Percentiles rank a stretch among this genome's conserved stretches.
Conservation (phyloP, 2,888 invertebrate genomes). For the Microctonus aethiopoides region DNA sequence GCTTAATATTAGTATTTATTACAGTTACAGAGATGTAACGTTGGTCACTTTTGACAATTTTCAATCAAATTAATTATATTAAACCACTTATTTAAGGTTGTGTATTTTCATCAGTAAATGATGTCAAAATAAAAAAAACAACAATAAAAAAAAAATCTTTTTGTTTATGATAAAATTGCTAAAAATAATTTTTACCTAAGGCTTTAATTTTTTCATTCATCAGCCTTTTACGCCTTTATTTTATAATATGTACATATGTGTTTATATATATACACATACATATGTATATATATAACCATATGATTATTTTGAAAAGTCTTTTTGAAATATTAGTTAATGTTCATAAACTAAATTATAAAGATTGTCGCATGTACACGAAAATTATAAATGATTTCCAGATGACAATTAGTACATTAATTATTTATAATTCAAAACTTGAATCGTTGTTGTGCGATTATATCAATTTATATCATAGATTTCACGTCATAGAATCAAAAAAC, state of each 20-base stretch:
- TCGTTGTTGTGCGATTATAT: conserved; percentile 50
- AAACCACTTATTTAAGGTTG: conserved; percentile 39
- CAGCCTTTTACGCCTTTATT: conserved; percentile 38
- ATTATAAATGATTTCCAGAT: conserved; percentile 41
- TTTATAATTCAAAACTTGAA: conserved; percentile 44
- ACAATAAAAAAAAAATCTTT: conserved; percentile 29
- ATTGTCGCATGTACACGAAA: neutral
- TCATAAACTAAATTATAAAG: neutral
- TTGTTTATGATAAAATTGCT: conserved; percentile 49
- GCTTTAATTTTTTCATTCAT: conserved; percentile 34
- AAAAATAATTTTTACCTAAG: conserved; percentile 48
- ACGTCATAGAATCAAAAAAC: conserved; percentile 59
- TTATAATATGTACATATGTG: neutral
- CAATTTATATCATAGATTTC: conserved; percentile 56
- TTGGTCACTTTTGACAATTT: conserved; percentile 41
- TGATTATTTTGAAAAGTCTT: conserved; percentile 12
- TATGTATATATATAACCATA: conserved; percentile 30
- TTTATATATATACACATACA: conserved; percentile 25
- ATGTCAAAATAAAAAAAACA: conserved; percentile 31
- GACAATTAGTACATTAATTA: conserved; percentile 22
- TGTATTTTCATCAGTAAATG: conserved; percentile 36
- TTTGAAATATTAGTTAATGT: neutral
- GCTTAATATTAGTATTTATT: conserved; percentile 52
- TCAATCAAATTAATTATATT: conserved; percentile 30
- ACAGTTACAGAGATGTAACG: conserved; percentile 49